A percentile compares a stretch with the other conserved stretches of the same genome.
These are phyloP conservation scores for Pitta sordida DNA, from an alignment of 2,113 vertebrate genomes.

Conservation along the genomic window DNA sequence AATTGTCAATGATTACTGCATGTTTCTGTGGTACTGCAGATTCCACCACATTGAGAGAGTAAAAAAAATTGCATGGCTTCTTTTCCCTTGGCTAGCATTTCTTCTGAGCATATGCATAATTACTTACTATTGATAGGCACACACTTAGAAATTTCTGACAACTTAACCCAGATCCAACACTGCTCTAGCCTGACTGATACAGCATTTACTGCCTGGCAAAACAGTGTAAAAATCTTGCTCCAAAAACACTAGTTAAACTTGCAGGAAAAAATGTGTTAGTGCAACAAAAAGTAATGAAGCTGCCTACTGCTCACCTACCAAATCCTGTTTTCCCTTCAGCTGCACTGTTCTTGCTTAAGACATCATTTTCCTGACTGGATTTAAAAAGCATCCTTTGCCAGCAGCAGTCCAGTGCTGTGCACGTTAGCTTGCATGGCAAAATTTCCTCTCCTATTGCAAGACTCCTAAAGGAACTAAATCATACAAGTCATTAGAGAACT, in stretches of 20 bases:
- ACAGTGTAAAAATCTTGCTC: background rate
- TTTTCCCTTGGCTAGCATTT: background rate
- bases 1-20: background rate
- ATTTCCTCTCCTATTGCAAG: background rate
- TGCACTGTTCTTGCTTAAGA: background rate
- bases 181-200: background rate
- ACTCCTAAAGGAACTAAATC: conserved; percentile 13
- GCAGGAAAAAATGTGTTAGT: background rate
- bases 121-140: background rate
- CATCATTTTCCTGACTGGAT: background rate
- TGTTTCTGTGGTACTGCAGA: background rate
- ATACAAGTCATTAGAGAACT: background rate
- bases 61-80: background rate
- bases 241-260: background rate
- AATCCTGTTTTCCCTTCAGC: background rate
- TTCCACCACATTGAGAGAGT: background rate
- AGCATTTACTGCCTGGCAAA: background rate
- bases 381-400: background rate
- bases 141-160: background rate
- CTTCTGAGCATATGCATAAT: background rate
- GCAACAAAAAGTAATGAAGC: background rate
- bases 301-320: background rate
- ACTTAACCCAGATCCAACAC: background rate
- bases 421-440: background rate
- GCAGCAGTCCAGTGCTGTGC: background rate